Evolutionary conservation across 2,888 invertebrate species (phyloP), one percentile per base, ranked within the genome.

Genomic region (Embidobia sp.): DNA sequence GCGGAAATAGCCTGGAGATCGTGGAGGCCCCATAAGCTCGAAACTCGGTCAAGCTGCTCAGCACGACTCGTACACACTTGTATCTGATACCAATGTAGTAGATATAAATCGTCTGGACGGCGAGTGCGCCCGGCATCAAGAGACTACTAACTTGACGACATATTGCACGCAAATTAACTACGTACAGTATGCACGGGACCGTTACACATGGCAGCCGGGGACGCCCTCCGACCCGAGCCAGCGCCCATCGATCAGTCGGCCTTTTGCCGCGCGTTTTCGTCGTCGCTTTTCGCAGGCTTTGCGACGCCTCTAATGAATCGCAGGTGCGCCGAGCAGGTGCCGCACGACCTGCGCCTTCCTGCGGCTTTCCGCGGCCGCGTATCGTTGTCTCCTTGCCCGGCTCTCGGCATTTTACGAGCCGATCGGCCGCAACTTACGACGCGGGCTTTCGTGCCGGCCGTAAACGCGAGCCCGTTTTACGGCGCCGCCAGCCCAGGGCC

Each of bases 1-100:
- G 78, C 82, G 85, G 85, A 84, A 86, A 86, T 86, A 83, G 82
- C 81, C 79, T 79, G 82, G 82, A 85, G 82, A 84, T 86, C 83
- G 79, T 72, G 76, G 79, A 74, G 81, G 77, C 73, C 81, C 77
- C 63, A 42, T 51, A 35, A 57, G 51, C 46, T 10, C 13, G 63
- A 72, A 72, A 78, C 73, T 81, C 64, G 77, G 74, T 77, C 77
- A 75, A 80, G 78, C 77, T 77, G 74, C 70, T 73, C 74, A 77
- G 67, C 44, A 42, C 67, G 64, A 64, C 59, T 72, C 57, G 76
- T 63, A 61, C 66, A 74, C 66, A 64, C 70, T 74, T 66, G 77
- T 74, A 74, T 64, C 66, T 63, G 70, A 74, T 76, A 72, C 69
- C 55, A 67, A 51, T 53, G 72, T 64, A 70, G 63, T 57, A 74